Evolutionary conservation across 2,888 invertebrate species (phyloP).

Genomic region (Aphodius sticticus): DNA sequence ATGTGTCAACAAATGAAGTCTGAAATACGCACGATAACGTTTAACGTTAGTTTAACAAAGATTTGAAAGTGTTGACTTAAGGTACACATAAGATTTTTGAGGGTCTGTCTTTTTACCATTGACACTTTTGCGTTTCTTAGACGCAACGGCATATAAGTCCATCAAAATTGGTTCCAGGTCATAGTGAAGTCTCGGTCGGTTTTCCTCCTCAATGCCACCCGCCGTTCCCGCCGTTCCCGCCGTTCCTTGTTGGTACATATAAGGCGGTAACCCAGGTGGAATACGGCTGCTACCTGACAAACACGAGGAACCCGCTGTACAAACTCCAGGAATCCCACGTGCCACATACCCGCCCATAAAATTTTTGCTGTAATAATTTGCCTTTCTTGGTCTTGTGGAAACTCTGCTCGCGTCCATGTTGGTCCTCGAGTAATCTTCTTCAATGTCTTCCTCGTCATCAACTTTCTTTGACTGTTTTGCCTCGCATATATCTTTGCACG

Average conservation of each 20-base stretch:
- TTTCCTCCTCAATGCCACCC: background rate
- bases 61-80: too few relatives aligned
- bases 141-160: slow-evolving; percentile 17
- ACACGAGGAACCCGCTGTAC: background rate
- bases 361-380: background rate
- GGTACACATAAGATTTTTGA: too few relatives aligned
- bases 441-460: background rate
- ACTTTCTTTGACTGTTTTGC: background rate
- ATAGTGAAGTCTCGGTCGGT: background rate
- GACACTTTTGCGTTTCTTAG: background rate
- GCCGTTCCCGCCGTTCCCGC: too few relatives aligned
- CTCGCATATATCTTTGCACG: background rate
- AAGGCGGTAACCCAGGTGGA: background rate
- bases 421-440: background rate
- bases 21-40: too few relatives aligned
- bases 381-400: background rate
- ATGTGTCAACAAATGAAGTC: too few relatives aligned
- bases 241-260: background rate
- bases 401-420: background rate
- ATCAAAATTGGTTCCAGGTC: slow-evolving; percentile 8
- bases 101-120: background rate
- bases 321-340: background rate
- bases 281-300: background rate
- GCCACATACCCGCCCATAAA: background rate
- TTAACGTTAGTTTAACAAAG: too few relatives aligned